Percentiles rank a stretch among this genome's conserved stretches.
phyloP scores from a whole-genome alignment of 2,888 invertebrate species.

The Platycheirus rosarum region DNA sequence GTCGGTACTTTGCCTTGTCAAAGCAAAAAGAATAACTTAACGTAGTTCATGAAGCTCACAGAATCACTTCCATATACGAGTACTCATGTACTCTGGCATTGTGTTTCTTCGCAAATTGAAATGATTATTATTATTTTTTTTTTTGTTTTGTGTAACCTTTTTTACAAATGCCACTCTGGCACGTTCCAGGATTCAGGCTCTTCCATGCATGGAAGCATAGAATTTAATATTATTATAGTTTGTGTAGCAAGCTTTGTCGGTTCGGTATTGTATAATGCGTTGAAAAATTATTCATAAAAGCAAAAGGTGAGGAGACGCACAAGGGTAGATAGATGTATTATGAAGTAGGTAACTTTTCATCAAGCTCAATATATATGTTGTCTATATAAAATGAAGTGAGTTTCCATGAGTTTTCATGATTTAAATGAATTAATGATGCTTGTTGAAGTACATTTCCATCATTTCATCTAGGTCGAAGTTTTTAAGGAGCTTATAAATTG shows the following conservation, averaged over 20 bases:
- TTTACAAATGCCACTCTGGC: slow-evolving; percentile 28
- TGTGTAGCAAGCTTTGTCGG: not conserved
- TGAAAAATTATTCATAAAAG: slow-evolving; percentile 18
- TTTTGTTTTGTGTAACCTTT: too few species aligned
- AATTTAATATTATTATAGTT: not conserved
- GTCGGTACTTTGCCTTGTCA: slow-evolving; percentile 3
- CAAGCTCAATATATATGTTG: too few species aligned
- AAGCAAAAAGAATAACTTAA: slow-evolving; percentile 13
- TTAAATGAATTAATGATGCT: slow-evolving; percentile 43
- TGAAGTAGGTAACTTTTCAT: too few species aligned
- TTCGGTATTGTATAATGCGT: not conserved
- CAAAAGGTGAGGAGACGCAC: slow-evolving; percentile 4
- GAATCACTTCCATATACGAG: slow-evolving; percentile 21
- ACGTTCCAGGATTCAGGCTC: slow-evolving; percentile 21
- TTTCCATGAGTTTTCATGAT: slow-evolving; percentile 37
- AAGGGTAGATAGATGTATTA: slow-evolving; percentile 1
- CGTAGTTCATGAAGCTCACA: slow-evolving; percentile 11
- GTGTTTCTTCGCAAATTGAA: slow-evolving; percentile 20
- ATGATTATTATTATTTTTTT: not conserved
- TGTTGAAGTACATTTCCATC: slow-evolving; percentile 9
- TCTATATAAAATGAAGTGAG: slow-evolving; percentile 27
- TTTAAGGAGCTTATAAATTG: slow-evolving; percentile 26
- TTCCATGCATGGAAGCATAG: slow-evolving; percentile 10
- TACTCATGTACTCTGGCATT: slow-evolving; percentile 2
- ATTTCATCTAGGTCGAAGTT: slow-evolving; percentile 19